Conservation (phyloP, 2,888 invertebrate species). For the Lepetodrilus schrolli region DNA sequence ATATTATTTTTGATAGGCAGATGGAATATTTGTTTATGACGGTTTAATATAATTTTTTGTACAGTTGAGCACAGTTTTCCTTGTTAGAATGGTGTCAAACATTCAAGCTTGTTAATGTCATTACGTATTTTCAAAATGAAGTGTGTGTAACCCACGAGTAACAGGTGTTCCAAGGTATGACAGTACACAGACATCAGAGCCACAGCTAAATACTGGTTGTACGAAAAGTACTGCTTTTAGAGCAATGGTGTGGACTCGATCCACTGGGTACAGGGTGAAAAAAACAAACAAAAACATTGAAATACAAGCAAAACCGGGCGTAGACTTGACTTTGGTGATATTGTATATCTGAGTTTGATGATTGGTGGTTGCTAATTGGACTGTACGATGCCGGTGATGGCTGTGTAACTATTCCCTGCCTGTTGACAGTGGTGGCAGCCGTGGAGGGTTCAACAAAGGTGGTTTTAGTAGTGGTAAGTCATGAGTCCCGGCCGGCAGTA, state of each 20-base stretch:
- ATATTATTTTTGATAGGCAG: too few relatives aligned
- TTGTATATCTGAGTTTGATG: neutral
- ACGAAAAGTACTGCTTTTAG: neutral
- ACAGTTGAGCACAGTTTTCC: too few relatives aligned
- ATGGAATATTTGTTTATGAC: too few relatives aligned
- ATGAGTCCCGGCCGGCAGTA: slow-evolving; percentile 25
- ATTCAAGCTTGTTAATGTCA: too few relatives aligned
- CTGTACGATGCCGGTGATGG: neutral
- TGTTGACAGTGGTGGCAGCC: slow-evolving; percentile 68
- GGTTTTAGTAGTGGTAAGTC: slow-evolving; percentile 71
- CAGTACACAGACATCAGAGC: slow-evolving; percentile 39
- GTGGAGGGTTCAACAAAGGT: slow-evolving; percentile 70
- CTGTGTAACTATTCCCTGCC: slow-evolving; percentile 12
- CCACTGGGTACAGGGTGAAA: neutral
- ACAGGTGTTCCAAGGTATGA: too few relatives aligned
- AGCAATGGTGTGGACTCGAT: neutral
- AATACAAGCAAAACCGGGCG: neutral
- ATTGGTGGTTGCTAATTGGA: neutral
- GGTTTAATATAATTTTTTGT: too few relatives aligned
- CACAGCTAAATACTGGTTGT: slow-evolving; percentile 33
- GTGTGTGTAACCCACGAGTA: too few relatives aligned
- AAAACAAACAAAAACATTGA: neutral
- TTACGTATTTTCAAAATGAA: too few relatives aligned
- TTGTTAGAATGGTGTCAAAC: too few relatives aligned
- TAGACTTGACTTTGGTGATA: neutral